Percentiles rank a stretch among this genome's conserved stretches.
phyloP scores from a whole-genome alignment of 2,888 invertebrate genomes.

The Eilema caniola region DNA sequence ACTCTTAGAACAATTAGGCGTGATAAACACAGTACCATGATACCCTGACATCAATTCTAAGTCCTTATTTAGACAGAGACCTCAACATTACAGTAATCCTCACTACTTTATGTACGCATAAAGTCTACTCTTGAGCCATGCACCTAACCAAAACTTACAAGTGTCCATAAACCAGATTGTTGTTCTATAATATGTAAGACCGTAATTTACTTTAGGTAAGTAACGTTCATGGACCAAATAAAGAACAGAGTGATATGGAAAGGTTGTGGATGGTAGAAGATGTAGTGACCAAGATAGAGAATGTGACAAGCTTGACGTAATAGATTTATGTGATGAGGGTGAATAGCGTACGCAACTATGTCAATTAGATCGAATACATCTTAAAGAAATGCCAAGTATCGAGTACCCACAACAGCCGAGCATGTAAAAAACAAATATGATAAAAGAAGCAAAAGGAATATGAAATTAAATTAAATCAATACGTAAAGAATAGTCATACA shows the following conservation, averaged over 20 bases:
- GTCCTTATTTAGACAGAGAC: background rate
- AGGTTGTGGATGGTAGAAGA: too few species aligned
- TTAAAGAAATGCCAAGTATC: too few species aligned
- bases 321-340: too few species aligned
- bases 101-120: conserved; percentile 14
- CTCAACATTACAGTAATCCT: conserved; percentile 1
- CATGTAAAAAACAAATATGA: too few species aligned
- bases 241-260: background rate
- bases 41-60: conserved; percentile 2
- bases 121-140: background rate
- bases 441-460: background rate
- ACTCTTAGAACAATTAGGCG: background rate
- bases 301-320: too few species aligned
- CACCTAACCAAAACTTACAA: background rate
- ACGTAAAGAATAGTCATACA: background rate
- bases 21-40: background rate
- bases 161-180: conserved; percentile 5
- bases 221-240: background rate
- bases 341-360: too few species aligned
- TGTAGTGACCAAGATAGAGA: too few species aligned
- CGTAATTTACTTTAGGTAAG: background rate
- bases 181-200: background rate
- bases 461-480: background rate
- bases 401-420: too few species aligned
- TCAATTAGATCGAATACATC: too few species aligned